These are phyloP conservation scores for Subacronicta megacephala DNA, from an alignment of 2,888 invertebrate species.

Conservation along the genomic window DNA sequence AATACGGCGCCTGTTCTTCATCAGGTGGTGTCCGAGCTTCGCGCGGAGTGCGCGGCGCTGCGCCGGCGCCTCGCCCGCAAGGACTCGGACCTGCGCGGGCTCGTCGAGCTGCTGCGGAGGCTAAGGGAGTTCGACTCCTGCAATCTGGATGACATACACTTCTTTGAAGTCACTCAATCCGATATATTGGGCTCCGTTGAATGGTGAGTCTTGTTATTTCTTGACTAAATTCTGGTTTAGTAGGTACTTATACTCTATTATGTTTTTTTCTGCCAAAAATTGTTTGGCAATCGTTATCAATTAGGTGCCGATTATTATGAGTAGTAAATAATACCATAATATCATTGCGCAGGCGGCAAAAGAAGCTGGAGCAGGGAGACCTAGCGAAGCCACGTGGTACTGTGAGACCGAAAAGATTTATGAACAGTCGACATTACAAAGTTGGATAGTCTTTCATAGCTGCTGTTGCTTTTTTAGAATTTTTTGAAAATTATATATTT, in stretches of 20 bases:
- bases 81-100: constrained; percentile 86
- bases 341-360: constrained; percentile 63
- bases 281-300: too few species aligned
- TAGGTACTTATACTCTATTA: too few species aligned
- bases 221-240: too few species aligned
- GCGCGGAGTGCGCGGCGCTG: constrained; percentile 73
- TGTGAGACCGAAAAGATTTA: constrained; percentile 50
- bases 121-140: constrained; percentile 85
- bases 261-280: too few species aligned
- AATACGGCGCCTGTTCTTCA: constrained; percentile 24
- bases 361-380: constrained; percentile 71
- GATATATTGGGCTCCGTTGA: constrained; percentile 79
- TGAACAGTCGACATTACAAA: constrained; percentile 55
- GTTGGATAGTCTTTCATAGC: constrained; percentile 43
- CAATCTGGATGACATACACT: constrained; percentile 86
- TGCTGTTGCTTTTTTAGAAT: constrained; percentile 15
- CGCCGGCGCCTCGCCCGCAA: constrained; percentile 82
- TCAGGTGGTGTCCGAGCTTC: constrained; percentile 77
- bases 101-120: constrained; percentile 87
- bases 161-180: constrained; percentile 85
- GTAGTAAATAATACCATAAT: neutral
- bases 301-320: too few species aligned
- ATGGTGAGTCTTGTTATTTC: constrained; percentile 76
- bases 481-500: constrained; percentile 34
- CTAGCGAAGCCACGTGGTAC: constrained; percentile 39